Conservation (phyloP, 2,888 invertebrate genomes). For the Microctonus aethiopoides region DNA sequence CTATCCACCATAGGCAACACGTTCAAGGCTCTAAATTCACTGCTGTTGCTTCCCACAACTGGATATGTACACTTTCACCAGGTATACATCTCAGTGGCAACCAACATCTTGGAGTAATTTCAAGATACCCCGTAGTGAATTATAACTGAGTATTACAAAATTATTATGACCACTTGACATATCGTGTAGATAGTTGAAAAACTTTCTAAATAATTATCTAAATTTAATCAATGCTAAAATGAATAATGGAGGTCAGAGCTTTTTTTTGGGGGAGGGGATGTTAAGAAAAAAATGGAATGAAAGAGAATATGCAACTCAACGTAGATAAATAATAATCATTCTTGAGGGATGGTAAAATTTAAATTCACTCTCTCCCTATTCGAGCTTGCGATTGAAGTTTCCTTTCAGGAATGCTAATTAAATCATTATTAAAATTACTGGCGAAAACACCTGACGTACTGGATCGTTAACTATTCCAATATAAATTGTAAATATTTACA, state of each 20-base stretch:
- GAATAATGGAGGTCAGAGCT: no score
- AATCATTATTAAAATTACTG: slow-evolving; percentile 65
- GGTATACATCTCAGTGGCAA: slow-evolving; percentile 3
- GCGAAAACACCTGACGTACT: slow-evolving; percentile 49
- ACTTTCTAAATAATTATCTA: not conserved
- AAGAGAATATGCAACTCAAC: slow-evolving; percentile 23
- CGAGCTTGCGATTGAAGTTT: slow-evolving; percentile 46
- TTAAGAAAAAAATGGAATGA: no score
- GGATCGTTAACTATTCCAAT: slow-evolving; percentile 46
- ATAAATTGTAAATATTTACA: slow-evolving; percentile 16
- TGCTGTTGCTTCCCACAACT: slow-evolving; percentile 13
- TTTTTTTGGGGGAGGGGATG: no score
- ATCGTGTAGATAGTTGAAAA: not conserved
- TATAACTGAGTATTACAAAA: slow-evolving; percentile 27
- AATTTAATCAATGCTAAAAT: no score
- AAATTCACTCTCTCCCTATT: slow-evolving; percentile 43
- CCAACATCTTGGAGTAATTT: slow-evolving; percentile 26
- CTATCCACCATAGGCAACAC: slow-evolving; percentile 5
- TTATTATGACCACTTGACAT: slow-evolving; percentile 12
- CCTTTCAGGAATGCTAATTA: slow-evolving; percentile 64
- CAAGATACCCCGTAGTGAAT: slow-evolving; percentile 14
- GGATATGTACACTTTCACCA: slow-evolving; percentile 12
- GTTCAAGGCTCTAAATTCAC: not conserved
- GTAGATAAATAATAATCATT: slow-evolving; percentile 60
- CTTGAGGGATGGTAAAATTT: slow-evolving; percentile 51